Base-by-base conservation (phyloP, 2,113 vertebrate genomes). In the Coptodon bakossiorum region DNA sequence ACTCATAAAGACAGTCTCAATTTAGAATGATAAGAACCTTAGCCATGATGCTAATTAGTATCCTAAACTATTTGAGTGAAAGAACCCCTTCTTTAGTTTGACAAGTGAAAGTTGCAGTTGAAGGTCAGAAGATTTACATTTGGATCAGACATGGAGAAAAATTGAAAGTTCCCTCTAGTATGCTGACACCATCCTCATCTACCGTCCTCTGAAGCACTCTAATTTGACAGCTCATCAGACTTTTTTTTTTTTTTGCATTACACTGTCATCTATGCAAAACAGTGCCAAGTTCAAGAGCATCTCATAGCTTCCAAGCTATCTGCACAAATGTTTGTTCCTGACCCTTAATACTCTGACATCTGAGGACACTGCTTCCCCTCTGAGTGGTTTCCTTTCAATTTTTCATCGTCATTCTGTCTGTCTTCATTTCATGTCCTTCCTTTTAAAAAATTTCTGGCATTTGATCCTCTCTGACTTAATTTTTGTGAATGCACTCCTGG, bases 171-270 rank as follows among this genome's bases (percentile, higher is more conserved):
- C 12, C 14, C 36, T 57, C 57, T 31, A 57, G 19, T n/a, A 54
- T 57, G 40, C 27, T 52, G 48, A 88, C 73, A 31, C 57, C 9
- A 73, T 80, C 14, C 79, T 61, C 17, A 54, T 84, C 31, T 54
- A 13, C 53, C 2, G 1, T 52, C 76, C 29, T 66, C 85, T 56
- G 81, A 81, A 54, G 45, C 13, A 7, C 22, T 79, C 50, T 86
- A 22, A 68, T 78, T 81, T 88, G 86, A 88, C 90, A 92, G 56
- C 34, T 84, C 66, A 87, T 86, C 83, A 80, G 48, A 36, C 54
- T 29, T 76, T 48, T 45, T 31, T 11, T 54, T 76, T 8, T 81
- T 34, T 34, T 34, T 34, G n/a, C 87, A 86, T 89, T 76, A 43
- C 14, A 52, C 43, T 73, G 59, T 83, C 86, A 48, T 85, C 24